Base-by-base conservation (phyloP, 1,140 invertebrate species). In the Drosophila nebulosa region DNA sequence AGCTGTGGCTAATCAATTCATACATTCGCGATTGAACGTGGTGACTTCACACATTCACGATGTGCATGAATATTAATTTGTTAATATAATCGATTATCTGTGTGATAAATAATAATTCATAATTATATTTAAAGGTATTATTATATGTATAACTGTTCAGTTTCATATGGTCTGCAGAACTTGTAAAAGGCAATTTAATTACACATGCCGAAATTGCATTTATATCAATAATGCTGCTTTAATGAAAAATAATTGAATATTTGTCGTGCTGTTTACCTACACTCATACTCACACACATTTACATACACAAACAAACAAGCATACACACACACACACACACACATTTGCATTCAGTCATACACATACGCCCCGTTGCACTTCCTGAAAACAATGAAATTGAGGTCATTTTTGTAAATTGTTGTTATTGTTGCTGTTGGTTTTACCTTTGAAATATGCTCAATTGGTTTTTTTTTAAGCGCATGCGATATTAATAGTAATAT, bases 171-270 rank as follows among this genome's bases (percentile, higher is more conserved):
- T 6, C 26, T 22, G n/a, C 35, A 59, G 55, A 61, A 75, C 63
- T 72, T 69, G 63, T 63, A 57, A 79, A 78, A 72, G n/a, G 52
- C 72, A 84, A 84, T 79, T 84, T 72, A 75, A 83, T 83, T 83
- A 79, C 62, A 58, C 51, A 67, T 64, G 36, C 72, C 76, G 42
- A 74, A 67, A 84, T 65, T 79, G 59, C 79, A 79, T 84, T 84
- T 84, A 76, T 84, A 73, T 78, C 65, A 84, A 84, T 84, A 83
- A 76, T 67, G 39, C 61, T 50, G 67, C 65, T 57, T 79, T 84
- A 84, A 84, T 84, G 79, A 69, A 79, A 76, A 84, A 84, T 84
- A 84, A 84, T 84, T 70, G 80, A 79, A 69, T 79, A 84, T 73
- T 84, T 84, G 62, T 62, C 73, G 73, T 66, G 36, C 36, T 64